Base-by-base conservation (phyloP, 2,113 vertebrate genomes). In the Hemiprocne comata region DNA sequence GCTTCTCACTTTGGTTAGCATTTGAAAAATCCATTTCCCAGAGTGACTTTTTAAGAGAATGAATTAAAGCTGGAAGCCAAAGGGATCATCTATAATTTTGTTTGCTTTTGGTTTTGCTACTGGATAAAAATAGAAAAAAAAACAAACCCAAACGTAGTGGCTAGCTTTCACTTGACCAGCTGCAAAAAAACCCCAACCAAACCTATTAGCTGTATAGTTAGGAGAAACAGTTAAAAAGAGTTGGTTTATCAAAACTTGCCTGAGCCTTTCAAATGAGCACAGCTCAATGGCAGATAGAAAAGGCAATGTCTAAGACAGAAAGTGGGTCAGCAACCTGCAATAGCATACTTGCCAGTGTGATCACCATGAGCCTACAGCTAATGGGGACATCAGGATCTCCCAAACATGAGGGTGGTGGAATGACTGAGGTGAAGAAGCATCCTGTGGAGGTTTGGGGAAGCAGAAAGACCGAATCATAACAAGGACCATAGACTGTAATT, bases 51-150 rank as follows among this genome's bases (percentile, higher is more conserved):
- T 94, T 60, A 94, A 87, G 33, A 83, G 69, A 74, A 89, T 42
- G 54, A 93, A 84, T 97, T 97, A 97, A 98, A 97, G 93, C 96
- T 97, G 87, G 87, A 95, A 97, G 96, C 85, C 95, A 94, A 95
- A 94, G 55, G 55, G 89, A 81, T 62, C 40, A 84, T 77, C 62
- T 95, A 77, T 23, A 73, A 84, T 74, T 97, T 91, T 90, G 80
- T 90, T 97, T 96, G 62, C 75, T 89, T 92, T 96, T 91, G 66
- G 65, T 64, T 95, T 91, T 87, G 66, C 78, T 93, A 76, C 57
- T 67, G 50, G 82, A 61, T 50, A 85, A 76, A 95, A 89, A 70
- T 38, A 66, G 46, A 4, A 44, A 71, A 29, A 33, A 57, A 60
- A 61, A 18, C 53, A 23, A 23, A 23, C 6, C 23, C 50, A 50